Evolutionary conservation across 92 coral and sea anemone genomes (phyloP), one percentile per base, ranked within the genome.

Genomic region (Siderastrea siderea): DNA sequence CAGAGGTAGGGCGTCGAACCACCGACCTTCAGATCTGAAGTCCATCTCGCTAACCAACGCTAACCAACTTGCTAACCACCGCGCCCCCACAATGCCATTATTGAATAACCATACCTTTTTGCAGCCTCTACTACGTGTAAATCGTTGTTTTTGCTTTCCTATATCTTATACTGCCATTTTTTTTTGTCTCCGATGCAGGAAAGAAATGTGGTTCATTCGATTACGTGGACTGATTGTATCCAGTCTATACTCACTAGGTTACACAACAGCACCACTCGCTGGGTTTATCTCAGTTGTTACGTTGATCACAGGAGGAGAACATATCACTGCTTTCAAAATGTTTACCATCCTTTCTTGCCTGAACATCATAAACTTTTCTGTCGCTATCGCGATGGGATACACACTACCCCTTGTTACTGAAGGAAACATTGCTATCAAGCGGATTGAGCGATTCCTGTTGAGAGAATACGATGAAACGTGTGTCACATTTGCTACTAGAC

Each of bases 181-280:
- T 0, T 14, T 61, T 61, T 61, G 66, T 61, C 43, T 61, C 7
- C 26, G 8, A n/a, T 15, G 44, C 63, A 76, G 80, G 80, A 57
- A 58, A 17, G 80, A 76, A 55, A 76, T 76, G 80, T 54, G 80
- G 52, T 26, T 26, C 38, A 26, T 26, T 26, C 38, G 38, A 26
- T 0, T 26, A 26, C 38, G 38, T 26, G 38, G 80, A 44, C 80
- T 76, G 17, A 43, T 76, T 43, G 12, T 76, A 4, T 12, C 19
- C 80, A 58, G 80, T 26, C 38, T 54, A 43, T 55, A 43, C 4
- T 76, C 80, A 19, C 3, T 76, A 3, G 48, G 1, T 13, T 76
- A 76, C 80, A 76, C 80, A 44, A 55, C 47, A 26, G 67, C 66
- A 44, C 80, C 80, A 55, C 26, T 76, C 51, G 68, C 80, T 45